phyloP scores from a whole-genome alignment of 2,888 invertebrate species.

The Tachina fera region DNA sequence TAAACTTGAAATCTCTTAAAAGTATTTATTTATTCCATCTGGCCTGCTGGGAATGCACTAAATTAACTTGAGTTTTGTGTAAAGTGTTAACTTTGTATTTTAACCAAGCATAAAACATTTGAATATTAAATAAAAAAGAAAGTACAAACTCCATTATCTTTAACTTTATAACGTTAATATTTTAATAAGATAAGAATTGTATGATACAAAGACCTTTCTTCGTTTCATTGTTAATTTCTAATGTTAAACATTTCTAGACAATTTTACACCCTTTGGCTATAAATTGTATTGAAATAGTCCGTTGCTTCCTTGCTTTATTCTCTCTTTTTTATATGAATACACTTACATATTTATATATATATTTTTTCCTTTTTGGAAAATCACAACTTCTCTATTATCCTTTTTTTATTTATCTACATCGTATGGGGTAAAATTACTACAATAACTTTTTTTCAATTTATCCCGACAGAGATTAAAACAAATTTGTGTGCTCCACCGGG shows the following conservation, averaged over 20 bases:
- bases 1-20: slow-evolving; percentile 17
- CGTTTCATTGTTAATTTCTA: neutral
- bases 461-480: slow-evolving; percentile 51
- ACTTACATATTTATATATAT: too few relatives aligned
- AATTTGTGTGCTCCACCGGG: slow-evolving; percentile 24
- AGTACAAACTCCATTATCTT: slow-evolving; percentile 68
- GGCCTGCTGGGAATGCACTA: slow-evolving; percentile 27
- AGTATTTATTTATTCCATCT: slow-evolving; percentile 13
- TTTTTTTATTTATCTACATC: slow-evolving; percentile 18
- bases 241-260: slow-evolving; percentile 29
- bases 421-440: slow-evolving; percentile 39
- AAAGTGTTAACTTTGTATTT: slow-evolving; percentile 59
- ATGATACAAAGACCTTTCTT: slow-evolving; percentile 1
- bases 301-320: slow-evolving; percentile 27
- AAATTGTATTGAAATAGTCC: slow-evolving; percentile 69
- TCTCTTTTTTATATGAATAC: neutral
- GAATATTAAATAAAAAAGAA: neutral
- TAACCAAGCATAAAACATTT: slow-evolving; percentile 50
- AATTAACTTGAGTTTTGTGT: slow-evolving; percentile 60
- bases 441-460: slow-evolving; percentile 63
- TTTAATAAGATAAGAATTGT: slow-evolving; percentile 71
- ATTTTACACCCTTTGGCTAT: slow-evolving; percentile 63
- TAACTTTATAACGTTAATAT: slow-evolving; percentile 73
- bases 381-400: slow-evolving; percentile 54
- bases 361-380: slow-evolving; percentile 29